phyloP scores from a whole-genome alignment of 2,113 vertebrate genomes.

The Morone chrysops region DNA sequence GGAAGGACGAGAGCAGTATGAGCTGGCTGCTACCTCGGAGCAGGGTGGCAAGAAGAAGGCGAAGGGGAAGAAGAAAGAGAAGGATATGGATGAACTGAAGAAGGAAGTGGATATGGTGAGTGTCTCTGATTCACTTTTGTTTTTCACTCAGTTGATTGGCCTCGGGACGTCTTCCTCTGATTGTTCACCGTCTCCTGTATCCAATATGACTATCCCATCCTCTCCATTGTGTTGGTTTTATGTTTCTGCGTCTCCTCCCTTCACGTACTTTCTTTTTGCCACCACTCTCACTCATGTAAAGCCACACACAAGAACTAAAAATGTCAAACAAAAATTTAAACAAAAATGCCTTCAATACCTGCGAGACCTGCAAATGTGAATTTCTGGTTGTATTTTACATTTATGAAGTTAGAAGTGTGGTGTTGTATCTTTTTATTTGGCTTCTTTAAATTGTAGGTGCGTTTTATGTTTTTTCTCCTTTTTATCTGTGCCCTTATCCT shows the following conservation, averaged over 20 bases:
- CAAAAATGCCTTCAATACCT: background rate
- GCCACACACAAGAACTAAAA: background rate
- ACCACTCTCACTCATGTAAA: background rate
- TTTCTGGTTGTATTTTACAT: background rate
- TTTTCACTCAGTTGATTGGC: background rate
- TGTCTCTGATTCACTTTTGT: background rate
- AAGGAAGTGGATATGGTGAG: constrained; percentile 93
- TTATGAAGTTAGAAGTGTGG: background rate
- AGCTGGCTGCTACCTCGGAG: constrained; percentile 95
- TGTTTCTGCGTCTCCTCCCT: background rate
- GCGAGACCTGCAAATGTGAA: no score
- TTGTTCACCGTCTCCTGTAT: background rate
- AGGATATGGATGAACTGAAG: constrained; percentile 97
- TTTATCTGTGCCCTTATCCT: background rate
- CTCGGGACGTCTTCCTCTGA: constrained; percentile 8
- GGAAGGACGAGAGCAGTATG: constrained; percentile 97
- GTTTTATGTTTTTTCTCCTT: background rate
- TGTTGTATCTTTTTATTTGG: background rate
- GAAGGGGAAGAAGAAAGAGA: constrained; percentile 88
- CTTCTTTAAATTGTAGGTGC: background rate
- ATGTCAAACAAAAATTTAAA: background rate
- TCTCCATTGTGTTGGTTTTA: background rate
- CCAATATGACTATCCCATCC: background rate
- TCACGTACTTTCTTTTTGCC: no score
- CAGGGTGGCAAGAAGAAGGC: constrained; percentile 88